A percentile compares a stretch with the other conserved stretches of the same genome.
Evolutionary conservation across 2,113 vertebrate genomes (phyloP).

Genomic region (Brachyistius frenatus): DNA sequence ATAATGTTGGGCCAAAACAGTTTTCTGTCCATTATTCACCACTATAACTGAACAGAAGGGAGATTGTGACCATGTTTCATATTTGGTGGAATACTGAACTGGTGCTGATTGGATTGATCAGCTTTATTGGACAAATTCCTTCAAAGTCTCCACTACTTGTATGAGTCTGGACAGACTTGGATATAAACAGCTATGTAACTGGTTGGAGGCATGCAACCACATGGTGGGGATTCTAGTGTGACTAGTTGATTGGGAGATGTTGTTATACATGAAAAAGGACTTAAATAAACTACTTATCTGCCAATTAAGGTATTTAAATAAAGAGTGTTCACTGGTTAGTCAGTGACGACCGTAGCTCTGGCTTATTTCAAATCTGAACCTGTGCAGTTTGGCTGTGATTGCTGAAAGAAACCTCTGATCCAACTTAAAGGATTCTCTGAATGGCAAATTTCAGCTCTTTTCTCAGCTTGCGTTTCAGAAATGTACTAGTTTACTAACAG

Average conservation of each 20-base stretch:
- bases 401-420: neutral
- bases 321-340: neutral
- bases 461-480: slow-evolving; percentile 18
- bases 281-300: neutral
- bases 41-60: no score
- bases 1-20: no score
- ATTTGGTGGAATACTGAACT: no score
- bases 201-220: no score
- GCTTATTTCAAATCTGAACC: neutral
- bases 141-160: no score
- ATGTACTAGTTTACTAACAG: neutral
- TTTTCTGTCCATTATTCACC: no score
- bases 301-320: neutral
- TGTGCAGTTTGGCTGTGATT: neutral
- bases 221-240: no score
- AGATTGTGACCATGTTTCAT: no score
- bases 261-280: neutral
- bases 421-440: neutral
- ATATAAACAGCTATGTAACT: no score
- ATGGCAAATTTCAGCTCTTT: neutral
- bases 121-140: no score
- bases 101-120: no score
- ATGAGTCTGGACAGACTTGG: no score
- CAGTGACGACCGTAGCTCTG: neutral
- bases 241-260: neutral